phyloP scores from a whole-genome alignment of 2,888 invertebrate species.

The Hymenopus coronatus region DNA sequence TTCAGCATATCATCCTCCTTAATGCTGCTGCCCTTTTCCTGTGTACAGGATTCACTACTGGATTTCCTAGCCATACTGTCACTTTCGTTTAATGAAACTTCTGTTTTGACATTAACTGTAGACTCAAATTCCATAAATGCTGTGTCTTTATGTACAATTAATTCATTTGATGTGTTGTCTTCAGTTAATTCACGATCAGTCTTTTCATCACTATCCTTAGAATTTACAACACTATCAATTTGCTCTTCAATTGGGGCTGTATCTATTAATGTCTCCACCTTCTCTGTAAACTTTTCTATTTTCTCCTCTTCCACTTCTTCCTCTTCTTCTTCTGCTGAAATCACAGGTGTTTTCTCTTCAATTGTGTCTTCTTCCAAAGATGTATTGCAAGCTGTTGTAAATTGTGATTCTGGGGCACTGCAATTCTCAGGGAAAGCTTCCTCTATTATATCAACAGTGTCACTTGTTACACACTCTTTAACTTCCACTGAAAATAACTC shows the following conservation, averaged over 20 bases:
- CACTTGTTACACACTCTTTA: neutral
- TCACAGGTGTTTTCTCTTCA: neutral
- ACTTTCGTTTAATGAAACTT: neutral
- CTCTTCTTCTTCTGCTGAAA: neutral
- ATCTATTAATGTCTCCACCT: neutral
- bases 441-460: too few species aligned
- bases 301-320: neutral
- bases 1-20: neutral
- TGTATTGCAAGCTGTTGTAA: neutral
- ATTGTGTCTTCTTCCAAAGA: neutral
- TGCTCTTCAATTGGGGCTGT: neutral
- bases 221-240: neutral
- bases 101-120: neutral
- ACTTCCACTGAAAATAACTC: neutral
- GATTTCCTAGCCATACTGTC: constrained; percentile 24
- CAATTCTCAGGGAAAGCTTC: neutral
- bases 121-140: neutral
- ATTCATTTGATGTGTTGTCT: neutral
- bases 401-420: neutral
- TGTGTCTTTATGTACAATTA: neutral
- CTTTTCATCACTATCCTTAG: neutral
- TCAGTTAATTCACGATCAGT: neutral
- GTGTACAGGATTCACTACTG: constrained; percentile 13
- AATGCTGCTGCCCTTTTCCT: constrained; percentile 12
- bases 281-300: neutral